Percentiles rank a stretch among this genome's conserved stretches.
Conservation (phyloP, 2,797 vertebrate genomes). For the Poecilia picta region DNA sequence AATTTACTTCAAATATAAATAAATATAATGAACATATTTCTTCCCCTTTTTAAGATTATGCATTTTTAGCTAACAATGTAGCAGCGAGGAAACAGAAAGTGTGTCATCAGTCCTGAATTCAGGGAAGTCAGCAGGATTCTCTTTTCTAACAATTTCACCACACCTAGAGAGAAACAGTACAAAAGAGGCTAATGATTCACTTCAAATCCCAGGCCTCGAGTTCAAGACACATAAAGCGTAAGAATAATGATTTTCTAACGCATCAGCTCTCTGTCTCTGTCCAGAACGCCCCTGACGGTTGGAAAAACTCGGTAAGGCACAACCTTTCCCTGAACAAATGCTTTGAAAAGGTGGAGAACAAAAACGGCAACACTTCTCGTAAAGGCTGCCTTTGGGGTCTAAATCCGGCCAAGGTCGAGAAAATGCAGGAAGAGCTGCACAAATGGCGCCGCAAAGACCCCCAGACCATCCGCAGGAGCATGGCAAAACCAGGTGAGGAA, state of each 20-base stretch:
- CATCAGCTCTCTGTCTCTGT: constrained; percentile 9
- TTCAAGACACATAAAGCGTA: background rate
- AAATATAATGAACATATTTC: too few species aligned
- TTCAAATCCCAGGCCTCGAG: background rate
- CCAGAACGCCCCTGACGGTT: constrained; percentile 98
- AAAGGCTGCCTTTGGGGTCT: constrained; percentile 98
- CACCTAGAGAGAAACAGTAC: too few species aligned
- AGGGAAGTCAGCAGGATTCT: too few species aligned
- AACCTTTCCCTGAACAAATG: constrained; percentile 98
- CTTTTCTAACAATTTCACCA: too few species aligned
- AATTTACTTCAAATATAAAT: too few species aligned
- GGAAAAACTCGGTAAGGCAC: constrained; percentile 99
- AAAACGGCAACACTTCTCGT: constrained; percentile 89
- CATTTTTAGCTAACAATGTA: too few species aligned
- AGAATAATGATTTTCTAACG: background rate
- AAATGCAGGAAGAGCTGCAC: constrained; percentile 98
- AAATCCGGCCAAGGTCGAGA: constrained; percentile 95
- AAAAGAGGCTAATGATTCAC: too few species aligned
- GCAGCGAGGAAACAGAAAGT: too few species aligned
- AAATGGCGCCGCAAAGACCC: constrained; percentile 99
- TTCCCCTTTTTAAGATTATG: too few species aligned
- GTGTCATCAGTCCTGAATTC: too few species aligned
- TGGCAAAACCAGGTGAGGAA: constrained; percentile 92
- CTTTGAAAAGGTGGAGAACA: constrained; percentile 98
- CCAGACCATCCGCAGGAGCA: constrained; percentile 91